phyloP scores from a whole-genome alignment of 2,113 vertebrate genomes.

The Porphyrio hochstetteri region DNA sequence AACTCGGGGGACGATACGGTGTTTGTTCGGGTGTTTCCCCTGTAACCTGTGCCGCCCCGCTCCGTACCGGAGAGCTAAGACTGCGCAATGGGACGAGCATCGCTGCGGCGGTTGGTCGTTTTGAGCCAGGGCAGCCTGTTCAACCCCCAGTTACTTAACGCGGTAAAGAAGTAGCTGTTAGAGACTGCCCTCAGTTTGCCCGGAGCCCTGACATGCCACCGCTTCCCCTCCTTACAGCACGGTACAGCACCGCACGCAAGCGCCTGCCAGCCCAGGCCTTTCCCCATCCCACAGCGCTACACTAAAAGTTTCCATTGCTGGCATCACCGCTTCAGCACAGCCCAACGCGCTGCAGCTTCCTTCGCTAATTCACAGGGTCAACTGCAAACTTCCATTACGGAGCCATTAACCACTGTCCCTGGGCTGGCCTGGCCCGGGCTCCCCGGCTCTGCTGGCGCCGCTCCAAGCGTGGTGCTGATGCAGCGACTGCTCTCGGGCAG shows the following conservation, averaged over 20 bases:
- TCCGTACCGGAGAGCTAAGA: not conserved
- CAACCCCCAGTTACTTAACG: not conserved
- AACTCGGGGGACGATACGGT: not conserved
- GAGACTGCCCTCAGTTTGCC: not conserved
- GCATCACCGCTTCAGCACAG: fast-evolving
- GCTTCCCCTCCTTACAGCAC: not conserved
- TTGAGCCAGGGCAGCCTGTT: not conserved
- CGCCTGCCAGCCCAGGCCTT: not conserved
- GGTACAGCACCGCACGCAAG: not conserved
- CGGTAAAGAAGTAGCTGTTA: not conserved
- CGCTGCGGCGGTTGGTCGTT: not conserved
- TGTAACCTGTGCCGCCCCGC: not conserved
- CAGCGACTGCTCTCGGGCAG: not conserved
- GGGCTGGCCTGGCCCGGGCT: not conserved
- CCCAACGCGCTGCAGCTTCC: not conserved
- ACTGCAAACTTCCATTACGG: not conserved
- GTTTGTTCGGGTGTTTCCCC: not conserved
- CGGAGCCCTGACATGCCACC: not conserved
- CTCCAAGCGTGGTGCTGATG: not conserved
- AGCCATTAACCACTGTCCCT: not conserved
- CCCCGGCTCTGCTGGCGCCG: not conserved
- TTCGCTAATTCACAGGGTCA: fast-evolving
- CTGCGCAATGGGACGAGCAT: too few relatives aligned
- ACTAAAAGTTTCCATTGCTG: not conserved
- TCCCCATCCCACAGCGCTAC: not conserved